Conservation (phyloP, 92 coral and sea anemone genomes). For the Paragorgia papillata region DNA sequence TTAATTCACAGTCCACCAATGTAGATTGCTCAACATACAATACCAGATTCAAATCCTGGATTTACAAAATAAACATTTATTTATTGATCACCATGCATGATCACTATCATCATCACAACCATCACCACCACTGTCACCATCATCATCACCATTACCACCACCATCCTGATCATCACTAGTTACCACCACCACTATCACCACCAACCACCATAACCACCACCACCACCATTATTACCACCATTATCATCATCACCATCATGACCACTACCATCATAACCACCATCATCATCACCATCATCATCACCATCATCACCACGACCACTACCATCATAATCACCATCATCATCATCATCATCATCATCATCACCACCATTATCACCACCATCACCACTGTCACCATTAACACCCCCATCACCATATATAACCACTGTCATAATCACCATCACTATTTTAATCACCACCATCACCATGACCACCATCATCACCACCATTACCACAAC, state of each 20-base stretch:
- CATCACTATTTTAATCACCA: too few species aligned
- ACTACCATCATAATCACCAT: constrained; percentile 21
- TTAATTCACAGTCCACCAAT: constrained; percentile 58
- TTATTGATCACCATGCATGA: too few species aligned
- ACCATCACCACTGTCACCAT: too few species aligned
- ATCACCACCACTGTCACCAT: constrained; percentile 15
- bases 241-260: background rate
- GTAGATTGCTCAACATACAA: constrained; percentile 73
- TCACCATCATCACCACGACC: constrained; percentile 2
- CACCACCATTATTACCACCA: background rate
- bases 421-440: too few species aligned
- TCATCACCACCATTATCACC: background rate
- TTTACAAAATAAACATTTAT: too few species aligned
- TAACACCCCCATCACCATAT: too few species aligned
- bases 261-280: constrained; percentile 4
- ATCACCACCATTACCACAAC: too few species aligned
- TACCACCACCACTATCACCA: background rate
- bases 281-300: background rate
- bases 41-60: constrained; percentile 71
- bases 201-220: too few species aligned
- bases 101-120: constrained; percentile 30
- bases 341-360: background rate
- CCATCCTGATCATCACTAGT: too few species aligned
- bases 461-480: too few species aligned
- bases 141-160: constrained; percentile 4